These are phyloP conservation scores for Nycticorax nycticorax DNA, from an alignment of 2,113 vertebrate genomes.

Conservation along the genomic window DNA sequence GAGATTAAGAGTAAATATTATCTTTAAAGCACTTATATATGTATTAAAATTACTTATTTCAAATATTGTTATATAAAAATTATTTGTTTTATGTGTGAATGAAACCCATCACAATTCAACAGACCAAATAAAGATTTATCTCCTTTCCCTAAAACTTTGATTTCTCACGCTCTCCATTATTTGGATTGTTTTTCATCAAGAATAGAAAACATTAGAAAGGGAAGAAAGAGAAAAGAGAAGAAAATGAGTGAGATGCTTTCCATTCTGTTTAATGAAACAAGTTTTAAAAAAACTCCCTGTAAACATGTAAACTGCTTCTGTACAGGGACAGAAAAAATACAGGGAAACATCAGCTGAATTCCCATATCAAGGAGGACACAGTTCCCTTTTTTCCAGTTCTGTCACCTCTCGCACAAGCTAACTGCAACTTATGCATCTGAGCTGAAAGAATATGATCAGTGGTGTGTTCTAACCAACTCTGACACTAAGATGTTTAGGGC, in stretches of 20 bases:
- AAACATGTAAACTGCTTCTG: background rate
- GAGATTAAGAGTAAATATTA: background rate
- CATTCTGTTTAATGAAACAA: background rate
- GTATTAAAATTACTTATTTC: background rate
- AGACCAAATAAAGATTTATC: background rate
- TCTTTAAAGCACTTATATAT: background rate
- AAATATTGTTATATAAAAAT: background rate
- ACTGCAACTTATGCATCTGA: background rate
- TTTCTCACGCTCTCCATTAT: background rate
- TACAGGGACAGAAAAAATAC: background rate
- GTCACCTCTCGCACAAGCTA: background rate
- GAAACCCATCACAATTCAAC: background rate
- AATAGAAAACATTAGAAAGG: background rate
- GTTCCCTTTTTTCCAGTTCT: background rate
- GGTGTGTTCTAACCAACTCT: constrained; percentile 48
- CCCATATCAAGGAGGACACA: background rate
- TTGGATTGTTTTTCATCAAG: background rate
- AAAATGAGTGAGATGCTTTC: background rate
- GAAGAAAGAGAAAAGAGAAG: background rate
- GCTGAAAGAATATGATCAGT: constrained; percentile 52
- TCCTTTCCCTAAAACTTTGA: background rate
- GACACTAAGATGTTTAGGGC: constrained; percentile 49
- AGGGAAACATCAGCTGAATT: background rate
- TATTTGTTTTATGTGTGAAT: background rate
- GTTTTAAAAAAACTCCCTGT: background rate